Evolutionary conservation across 2,797 vertebrate genomes (phyloP).

Genomic region (Phalanger gymnotis): DNA sequence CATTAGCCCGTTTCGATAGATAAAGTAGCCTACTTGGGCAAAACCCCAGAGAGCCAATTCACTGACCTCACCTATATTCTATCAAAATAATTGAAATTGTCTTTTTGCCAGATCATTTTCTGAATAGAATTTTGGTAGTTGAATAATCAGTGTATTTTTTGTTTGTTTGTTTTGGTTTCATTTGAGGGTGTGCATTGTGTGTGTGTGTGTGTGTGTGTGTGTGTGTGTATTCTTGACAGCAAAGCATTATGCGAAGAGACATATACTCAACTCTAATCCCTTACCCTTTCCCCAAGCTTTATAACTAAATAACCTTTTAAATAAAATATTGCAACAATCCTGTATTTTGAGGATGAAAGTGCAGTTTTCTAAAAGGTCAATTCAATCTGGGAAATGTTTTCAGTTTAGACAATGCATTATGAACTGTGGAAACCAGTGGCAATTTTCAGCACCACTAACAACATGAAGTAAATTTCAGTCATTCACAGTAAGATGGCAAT

Average conservation of each 20-base stretch:
- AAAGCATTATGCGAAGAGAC: constrained; percentile 65
- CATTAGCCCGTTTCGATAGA: constrained; percentile 1
- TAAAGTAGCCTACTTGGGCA: constrained; percentile 20
- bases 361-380: constrained; percentile 84
- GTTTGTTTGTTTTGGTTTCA: background rate
- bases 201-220: no score
- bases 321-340: constrained; percentile 82
- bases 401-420: constrained; percentile 82
- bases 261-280: constrained; percentile 59
- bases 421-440: constrained; percentile 76
- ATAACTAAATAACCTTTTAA: constrained; percentile 85
- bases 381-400: constrained; percentile 82
- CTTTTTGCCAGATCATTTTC: constrained; percentile 16
- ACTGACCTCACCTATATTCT: background rate
- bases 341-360: constrained; percentile 83
- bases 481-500: constrained; percentile 85
- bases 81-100: background rate
- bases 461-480: constrained; percentile 82
- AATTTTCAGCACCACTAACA: constrained; percentile 84
- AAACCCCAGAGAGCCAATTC: background rate
- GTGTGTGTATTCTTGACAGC: constrained; percentile 66
- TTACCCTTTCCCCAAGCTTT: constrained; percentile 77
- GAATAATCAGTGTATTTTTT: constrained; percentile 41
- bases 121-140: constrained; percentile 20
- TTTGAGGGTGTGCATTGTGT: no score